Base-by-base conservation (phyloP, 2,797 vertebrate genomes). In the Glyptemys insculpta region DNA sequence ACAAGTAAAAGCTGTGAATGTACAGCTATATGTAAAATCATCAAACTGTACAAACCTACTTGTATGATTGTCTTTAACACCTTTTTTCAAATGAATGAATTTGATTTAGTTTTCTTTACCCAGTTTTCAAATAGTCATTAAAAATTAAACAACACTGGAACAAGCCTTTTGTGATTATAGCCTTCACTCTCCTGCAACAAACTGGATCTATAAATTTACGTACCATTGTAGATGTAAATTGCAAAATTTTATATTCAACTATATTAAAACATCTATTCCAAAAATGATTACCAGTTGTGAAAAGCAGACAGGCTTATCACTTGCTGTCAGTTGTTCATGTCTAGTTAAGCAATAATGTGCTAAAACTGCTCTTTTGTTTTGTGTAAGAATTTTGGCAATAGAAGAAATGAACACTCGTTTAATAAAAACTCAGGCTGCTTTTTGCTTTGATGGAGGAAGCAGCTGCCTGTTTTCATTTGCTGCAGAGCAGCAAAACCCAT, bases 221-320 rank as follows among this genome's bases (percentile, higher is more conserved):
- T 98, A 98, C 97, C 96, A 98, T 98, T 98, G 98, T 98, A 98
- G 98, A 98, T 98, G 98, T 98, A 98, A 98, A 98, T 98, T 98
- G 98, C 98, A 98, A 98, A 98, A 98, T 98, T 98, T 98, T 98
- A 98, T 98, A 98, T 98, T 98, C 98, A 98, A 98, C 98, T 98
- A 98, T 98, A 98, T 98, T 98, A 98, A 98, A 98, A 98, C 98
- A 98, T 98, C 98, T 99, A 99, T 99, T 99, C 98, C 99, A 97
- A 99, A 99, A 99, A 99, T 99, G 99, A 99, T 99, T 99, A 99
- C 99, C 99, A 99, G 99, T 99, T 98, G 98, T 98, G 98, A 99
- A 99, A 99, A 99, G 99, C 99, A 99, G 99, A 99, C 99, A 98
- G 99, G 98, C 99, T 99, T 99, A 99, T 99, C 99, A 99, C 99